A percentile compares a stretch with the other conserved stretches of the same genome.
phyloP scores from a whole-genome alignment of 2,888 invertebrate genomes.

The Epinotia bilunana region DNA sequence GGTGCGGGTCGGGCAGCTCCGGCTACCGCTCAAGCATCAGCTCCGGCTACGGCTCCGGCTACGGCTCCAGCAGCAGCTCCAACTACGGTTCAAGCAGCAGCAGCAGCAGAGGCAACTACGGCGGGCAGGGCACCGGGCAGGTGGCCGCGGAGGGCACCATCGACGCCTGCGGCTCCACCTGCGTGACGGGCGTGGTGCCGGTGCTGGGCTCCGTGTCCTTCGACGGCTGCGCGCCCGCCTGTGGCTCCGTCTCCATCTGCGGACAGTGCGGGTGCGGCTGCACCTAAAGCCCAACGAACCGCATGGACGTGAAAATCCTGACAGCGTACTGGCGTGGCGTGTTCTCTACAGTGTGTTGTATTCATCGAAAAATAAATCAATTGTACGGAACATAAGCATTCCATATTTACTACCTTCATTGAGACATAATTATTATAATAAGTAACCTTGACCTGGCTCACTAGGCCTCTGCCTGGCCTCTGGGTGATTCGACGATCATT shows the following conservation, averaged over 20 bases:
- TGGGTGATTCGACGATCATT: too few relatives aligned
- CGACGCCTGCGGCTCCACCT: slow-evolving; percentile 43
- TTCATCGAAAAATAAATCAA: too few relatives aligned
- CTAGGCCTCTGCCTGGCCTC: too few relatives aligned
- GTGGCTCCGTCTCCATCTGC: slow-evolving; percentile 26
- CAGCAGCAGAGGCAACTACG: neutral
- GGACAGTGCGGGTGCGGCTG: slow-evolving; percentile 27
- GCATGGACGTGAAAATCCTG: too few relatives aligned
- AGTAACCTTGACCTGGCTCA: too few relatives aligned
- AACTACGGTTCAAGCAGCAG: slow-evolving; percentile 4
- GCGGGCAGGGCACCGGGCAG: slow-evolving; percentile 25
- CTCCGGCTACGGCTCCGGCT: neutral
- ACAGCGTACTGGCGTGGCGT: too few relatives aligned
- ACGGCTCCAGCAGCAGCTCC: neutral
- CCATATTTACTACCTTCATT: too few relatives aligned
- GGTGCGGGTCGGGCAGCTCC: too few relatives aligned
- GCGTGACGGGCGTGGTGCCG: slow-evolving; percentile 42
- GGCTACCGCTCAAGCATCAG: too few relatives aligned
- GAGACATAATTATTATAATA: too few relatives aligned
- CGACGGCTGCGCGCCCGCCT: slow-evolving; percentile 29
- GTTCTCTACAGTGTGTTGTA: too few relatives aligned
- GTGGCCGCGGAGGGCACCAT: slow-evolving; percentile 4
- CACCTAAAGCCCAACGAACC: neutral
- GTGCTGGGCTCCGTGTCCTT: slow-evolving; percentile 24
- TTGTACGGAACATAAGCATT: too few relatives aligned